These are phyloP conservation scores for Coendou prehensilis DNA, from an alignment of 2,797 vertebrate species.

Conservation along the genomic window DNA sequence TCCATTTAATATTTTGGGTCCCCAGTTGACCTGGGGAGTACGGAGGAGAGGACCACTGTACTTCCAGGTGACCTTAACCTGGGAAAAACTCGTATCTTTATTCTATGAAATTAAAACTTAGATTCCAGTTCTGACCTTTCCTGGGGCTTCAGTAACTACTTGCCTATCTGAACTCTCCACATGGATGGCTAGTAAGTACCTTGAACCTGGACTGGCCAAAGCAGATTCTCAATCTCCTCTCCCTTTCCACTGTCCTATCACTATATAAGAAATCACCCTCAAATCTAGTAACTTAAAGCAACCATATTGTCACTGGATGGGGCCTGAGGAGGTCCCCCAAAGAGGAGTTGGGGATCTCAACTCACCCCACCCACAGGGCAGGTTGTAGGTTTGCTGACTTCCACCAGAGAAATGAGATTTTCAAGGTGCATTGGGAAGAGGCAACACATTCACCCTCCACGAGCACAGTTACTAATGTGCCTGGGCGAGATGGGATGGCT, in stretches of 20 bases:
- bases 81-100: neutral
- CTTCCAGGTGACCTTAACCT: neutral
- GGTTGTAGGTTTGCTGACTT: neutral
- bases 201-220: neutral
- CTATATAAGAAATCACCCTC: slow-evolving; percentile 5
- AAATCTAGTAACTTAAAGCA: neutral
- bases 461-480: neutral
- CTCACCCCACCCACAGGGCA: neutral
- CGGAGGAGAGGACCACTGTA: neutral
- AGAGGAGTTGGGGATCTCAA: neutral
- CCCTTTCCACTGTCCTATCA: neutral
- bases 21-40: neutral
- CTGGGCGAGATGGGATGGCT: neutral
- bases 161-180: neutral
- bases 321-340: neutral
- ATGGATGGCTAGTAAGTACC: neutral
- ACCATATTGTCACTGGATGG: neutral
- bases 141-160: neutral
- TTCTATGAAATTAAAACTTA: slow-evolving; percentile 51
- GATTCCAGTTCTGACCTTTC: neutral
- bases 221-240: neutral
- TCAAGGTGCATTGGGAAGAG: neutral
- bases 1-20: neutral
- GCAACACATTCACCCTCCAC: neutral
- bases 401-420: neutral